phyloP scores from a whole-genome alignment of 2,113 vertebrate genomes.

The Isurus oxyrinchus region DNA sequence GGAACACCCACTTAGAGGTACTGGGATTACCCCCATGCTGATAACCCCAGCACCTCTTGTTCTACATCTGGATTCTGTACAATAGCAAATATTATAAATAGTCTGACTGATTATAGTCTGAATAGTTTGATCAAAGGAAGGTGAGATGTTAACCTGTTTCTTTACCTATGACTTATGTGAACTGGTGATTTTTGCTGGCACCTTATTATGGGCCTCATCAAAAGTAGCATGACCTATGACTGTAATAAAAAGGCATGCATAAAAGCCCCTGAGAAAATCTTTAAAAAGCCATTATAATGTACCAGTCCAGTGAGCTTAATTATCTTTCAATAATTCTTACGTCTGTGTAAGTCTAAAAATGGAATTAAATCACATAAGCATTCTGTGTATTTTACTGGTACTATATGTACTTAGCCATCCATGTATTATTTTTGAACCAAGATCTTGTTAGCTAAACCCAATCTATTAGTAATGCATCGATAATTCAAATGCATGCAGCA shows the following conservation, averaged over 20 bases:
- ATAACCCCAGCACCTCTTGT: background rate
- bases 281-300: constrained; percentile 28
- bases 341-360: constrained; percentile 16
- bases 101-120: too few species aligned
- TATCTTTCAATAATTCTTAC: constrained; percentile 36
- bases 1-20: background rate
- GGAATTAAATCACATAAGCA: constrained; percentile 16
- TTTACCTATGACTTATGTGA: constrained; percentile 17
- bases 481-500: background rate
- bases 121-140: background rate
- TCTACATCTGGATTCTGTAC: background rate
- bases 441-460: constrained; percentile 14
- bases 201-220: background rate
- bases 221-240: constrained; percentile 13
- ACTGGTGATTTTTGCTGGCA: background rate
- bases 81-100: background rate
- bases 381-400: constrained; percentile 32
- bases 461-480: background rate
- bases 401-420: constrained; percentile 4
- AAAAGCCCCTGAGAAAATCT: constrained; percentile 22
- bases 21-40: background rate
- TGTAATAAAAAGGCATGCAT: constrained; percentile 6
- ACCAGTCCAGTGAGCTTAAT: constrained; percentile 32
- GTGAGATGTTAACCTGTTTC: background rate
- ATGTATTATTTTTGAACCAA: constrained; percentile 14